Conservation (phyloP, 1,140 invertebrate genomes). For the Drosophila sturtevanti region DNA sequence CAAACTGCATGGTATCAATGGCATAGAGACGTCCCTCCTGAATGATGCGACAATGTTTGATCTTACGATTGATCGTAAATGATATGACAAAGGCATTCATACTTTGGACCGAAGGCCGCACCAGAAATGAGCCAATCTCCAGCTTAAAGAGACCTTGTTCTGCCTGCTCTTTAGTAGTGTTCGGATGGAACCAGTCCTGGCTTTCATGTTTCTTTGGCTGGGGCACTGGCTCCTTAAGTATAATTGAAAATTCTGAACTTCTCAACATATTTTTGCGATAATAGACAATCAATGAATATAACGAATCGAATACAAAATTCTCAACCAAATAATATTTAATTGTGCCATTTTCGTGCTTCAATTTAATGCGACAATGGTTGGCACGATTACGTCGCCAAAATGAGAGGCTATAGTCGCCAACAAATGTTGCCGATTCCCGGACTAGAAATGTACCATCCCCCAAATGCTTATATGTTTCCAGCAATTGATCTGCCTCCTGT, state of each 20-base stretch:
- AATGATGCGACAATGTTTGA: conserved; percentile 97
- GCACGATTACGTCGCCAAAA: conserved; percentile 95
- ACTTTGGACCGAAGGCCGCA: conserved; percentile 94
- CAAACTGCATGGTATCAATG: conserved; percentile 95
- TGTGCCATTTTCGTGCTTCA: conserved; percentile 93
- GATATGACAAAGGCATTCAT: conserved; percentile 95
- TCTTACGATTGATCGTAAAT: conserved; percentile 96
- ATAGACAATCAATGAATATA: conserved; percentile 96
- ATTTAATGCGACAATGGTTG: conserved; percentile 96
- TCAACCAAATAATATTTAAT: conserved; percentile 97
- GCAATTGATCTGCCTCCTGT: conserved; percentile 86
- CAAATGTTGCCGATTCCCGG: conserved; percentile 96
- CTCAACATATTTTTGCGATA: conserved; percentile 93
- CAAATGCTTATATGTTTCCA: conserved; percentile 91
- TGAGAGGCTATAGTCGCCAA: conserved; percentile 97
- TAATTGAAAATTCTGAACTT: conserved; percentile 94
- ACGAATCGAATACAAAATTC: conserved; percentile 93
- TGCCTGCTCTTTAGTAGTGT: conserved; percentile 90
- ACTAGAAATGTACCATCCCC: conserved; percentile 98
- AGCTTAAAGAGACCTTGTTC: conserved; percentile 93
- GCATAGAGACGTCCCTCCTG: conserved; percentile 94
- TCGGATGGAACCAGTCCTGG: conserved; percentile 96
- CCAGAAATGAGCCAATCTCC: conserved; percentile 95
- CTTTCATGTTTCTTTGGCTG: conserved; percentile 97
- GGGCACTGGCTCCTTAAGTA: conserved; percentile 94